These are phyloP conservation scores for Serranochromis macrocephalus DNA, from an alignment of 2,113 vertebrate species.

Conservation along the genomic window DNA sequence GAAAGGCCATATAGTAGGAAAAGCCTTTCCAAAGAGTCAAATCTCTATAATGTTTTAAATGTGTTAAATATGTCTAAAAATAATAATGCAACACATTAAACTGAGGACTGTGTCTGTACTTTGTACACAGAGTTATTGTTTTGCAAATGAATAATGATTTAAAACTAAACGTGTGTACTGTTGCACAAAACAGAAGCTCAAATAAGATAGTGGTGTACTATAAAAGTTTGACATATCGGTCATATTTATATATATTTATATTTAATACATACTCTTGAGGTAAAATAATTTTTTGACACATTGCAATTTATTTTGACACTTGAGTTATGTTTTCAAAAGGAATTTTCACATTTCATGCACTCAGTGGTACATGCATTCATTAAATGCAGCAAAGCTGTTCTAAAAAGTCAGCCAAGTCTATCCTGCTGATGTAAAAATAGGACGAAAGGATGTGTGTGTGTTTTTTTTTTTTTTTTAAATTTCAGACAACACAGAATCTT, in stretches of 20 bases:
- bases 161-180: not conserved
- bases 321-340: not conserved
- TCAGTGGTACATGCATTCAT: constrained; percentile 26
- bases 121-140: not conserved
- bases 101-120: not conserved
- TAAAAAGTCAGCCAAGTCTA: constrained; percentile 36
- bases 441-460: not conserved
- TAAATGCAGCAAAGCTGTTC: constrained; percentile 21
- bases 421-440: constrained; percentile 34
- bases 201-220: not conserved
- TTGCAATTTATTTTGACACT: not conserved
- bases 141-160: not conserved
- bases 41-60: not conserved
- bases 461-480: not conserved
- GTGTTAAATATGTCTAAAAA: not conserved
- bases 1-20: not conserved
- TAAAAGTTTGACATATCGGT: not conserved
- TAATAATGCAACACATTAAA: not conserved
- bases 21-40: not conserved
- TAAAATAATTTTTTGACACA: not conserved
- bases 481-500: constrained; percentile 33
- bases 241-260: not conserved
- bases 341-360: constrained; percentile 31
- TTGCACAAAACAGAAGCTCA: not conserved
- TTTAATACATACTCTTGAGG: not conserved